Evolutionary conservation across 2,113 vertebrate species (phyloP), one percentile per base, ranked within the genome.

Genomic region (Donacobius atricapilla): DNA sequence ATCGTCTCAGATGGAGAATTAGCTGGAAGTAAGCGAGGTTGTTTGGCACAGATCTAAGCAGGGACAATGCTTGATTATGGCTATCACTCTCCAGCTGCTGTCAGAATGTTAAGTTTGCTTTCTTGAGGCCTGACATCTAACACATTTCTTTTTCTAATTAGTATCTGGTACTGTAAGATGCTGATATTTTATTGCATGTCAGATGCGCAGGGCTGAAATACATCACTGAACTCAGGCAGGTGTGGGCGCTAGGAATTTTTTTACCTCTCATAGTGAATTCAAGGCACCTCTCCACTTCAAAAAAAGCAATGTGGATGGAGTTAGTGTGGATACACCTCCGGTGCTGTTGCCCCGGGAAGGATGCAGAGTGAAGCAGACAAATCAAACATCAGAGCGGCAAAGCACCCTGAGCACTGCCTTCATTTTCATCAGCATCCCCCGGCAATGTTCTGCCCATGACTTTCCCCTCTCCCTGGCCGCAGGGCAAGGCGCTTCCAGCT

Each of bases 11-110:
- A 66, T 87, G 91, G 95, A 94, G 94, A 94, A 94, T 81, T 80
- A 96, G 95, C 93, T 97, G 87, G 91, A 83, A 97, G 93, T 96
- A 81, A 92, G 90, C 3, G 45, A 88, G 93, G 87, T 83, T 86
- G 93, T 66, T 94, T 96, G 95, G 96, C 95, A 96, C 82, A 88
- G 87, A 93, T 88, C 90, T 91, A 42, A 79, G 86, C 90, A 94
- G 93, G 95, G 95, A 94, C 95, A 96, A 76, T 83, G 92, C 92
- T 93, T 97, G 94, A 97, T 97, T 96, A 95, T 82, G 95, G 93
- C 91, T 96, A 96, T 96, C 95, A 56, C 65, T 97, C 87, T 80
- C 80, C 91, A 92, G 92, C 76, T 93, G 84, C 86, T 72, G 56
- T 83, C 93, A 81, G 37, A 89, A 86, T 90, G 91, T 95, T 88